phyloP scores from a whole-genome alignment of 2,113 vertebrate species.

The Sander lucioperca region DNA sequence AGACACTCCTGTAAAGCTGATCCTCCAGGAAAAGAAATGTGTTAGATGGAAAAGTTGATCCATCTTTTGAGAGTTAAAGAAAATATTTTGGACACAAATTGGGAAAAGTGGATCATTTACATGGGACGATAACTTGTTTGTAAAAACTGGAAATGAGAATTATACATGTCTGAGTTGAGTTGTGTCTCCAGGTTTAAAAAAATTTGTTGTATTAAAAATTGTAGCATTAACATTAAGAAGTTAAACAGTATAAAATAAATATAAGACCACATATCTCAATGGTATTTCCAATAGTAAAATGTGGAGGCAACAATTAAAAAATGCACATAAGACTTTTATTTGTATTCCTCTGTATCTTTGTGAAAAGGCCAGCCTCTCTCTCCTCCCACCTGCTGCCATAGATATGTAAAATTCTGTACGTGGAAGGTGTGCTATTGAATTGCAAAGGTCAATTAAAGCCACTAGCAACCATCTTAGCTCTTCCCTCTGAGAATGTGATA shows the following conservation, averaged over 20 bases:
- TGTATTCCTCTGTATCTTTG: neutral
- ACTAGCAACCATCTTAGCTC: slow-evolving; percentile 84
- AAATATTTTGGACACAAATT: too few relatives aligned
- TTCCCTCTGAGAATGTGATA: slow-evolving; percentile 85
- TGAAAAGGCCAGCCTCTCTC: slow-evolving; percentile 22
- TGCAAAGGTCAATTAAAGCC: slow-evolving; percentile 78
- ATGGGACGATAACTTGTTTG: too few relatives aligned
- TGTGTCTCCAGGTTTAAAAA: too few relatives aligned
- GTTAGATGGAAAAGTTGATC: neutral
- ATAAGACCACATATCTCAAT: neutral
- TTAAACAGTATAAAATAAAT: neutral
- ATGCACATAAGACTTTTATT: neutral
- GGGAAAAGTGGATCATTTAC: too few relatives aligned
- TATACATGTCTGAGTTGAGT: too few relatives aligned
- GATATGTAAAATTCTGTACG: slow-evolving; percentile 66
- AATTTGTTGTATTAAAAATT: too few relatives aligned
- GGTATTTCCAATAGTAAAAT: neutral
- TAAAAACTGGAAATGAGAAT: too few relatives aligned
- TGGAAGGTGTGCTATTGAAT: slow-evolving; percentile 60
- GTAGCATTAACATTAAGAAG: neutral
- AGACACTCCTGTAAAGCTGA: neutral
- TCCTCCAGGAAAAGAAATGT: neutral
- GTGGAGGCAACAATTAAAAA: neutral
- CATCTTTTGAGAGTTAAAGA: neutral
- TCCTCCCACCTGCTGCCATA: slow-evolving; percentile 71